Percentiles rank a stretch among this genome's conserved stretches.
Evolutionary conservation across 2,888 invertebrate species (phyloP).

Genomic region (Leucophenga montana): DNA sequence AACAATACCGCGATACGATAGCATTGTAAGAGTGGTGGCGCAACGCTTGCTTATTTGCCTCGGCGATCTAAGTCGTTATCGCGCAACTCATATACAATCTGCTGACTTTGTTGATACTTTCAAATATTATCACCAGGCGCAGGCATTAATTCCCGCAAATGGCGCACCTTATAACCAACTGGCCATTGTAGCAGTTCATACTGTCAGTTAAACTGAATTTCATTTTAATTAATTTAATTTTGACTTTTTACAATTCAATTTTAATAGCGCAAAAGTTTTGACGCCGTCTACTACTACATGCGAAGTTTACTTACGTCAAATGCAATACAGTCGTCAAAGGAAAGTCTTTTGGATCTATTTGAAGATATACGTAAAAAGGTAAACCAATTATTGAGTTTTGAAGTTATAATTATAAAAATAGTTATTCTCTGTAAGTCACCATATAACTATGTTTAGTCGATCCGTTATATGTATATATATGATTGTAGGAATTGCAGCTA

Average conservation of each 20-base stretch:
- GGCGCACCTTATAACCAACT: conserved; percentile 96
- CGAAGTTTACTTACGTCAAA: conserved; percentile 94
- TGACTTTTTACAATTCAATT: too few species aligned
- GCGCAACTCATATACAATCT: conserved; percentile 77
- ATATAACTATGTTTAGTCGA: too few species aligned
- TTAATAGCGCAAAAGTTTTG: conserved; percentile 93
- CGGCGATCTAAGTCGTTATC: conserved; percentile 94
- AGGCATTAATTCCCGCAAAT: conserved; percentile 94
- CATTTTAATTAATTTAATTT: conserved; percentile 8
- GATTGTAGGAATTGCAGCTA: too few species aligned
- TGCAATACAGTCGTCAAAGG: conserved; percentile 92
- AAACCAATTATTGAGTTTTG: too few species aligned
- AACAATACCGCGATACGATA: conserved; percentile 75
- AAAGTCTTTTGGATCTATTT: conserved; percentile 89
- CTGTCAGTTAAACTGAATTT: conserved; percentile 51
- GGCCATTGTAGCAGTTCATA: conserved; percentile 87
- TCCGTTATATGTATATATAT: too few species aligned
- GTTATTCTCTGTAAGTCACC: too few species aligned
- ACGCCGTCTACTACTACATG: conserved; percentile 98
- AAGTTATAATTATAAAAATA: too few species aligned
- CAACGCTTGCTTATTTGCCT: conserved; percentile 92
- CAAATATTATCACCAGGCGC: conserved; percentile 94
- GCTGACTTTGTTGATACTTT: conserved; percentile 75
- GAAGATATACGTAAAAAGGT: conserved; percentile 90
- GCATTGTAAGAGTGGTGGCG: conserved; percentile 86